Conservation (phyloP, 1,140 invertebrate species). For the Glossosoma conforme region DNA sequence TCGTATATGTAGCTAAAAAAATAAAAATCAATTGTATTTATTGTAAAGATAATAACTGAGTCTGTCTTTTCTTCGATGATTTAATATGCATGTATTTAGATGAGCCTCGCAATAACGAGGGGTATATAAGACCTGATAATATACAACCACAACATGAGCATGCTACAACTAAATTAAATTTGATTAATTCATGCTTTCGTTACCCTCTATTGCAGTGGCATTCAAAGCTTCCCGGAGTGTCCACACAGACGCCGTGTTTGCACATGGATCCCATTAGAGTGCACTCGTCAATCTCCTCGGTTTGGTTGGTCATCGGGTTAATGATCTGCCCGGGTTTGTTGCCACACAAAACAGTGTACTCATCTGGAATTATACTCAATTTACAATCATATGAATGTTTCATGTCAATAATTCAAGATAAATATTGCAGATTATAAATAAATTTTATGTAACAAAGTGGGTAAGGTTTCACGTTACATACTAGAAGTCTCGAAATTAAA, state of each 20-base stretch:
- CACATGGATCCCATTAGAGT: slow-evolving; percentile 78
- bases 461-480: no score
- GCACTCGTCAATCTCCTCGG: slow-evolving; percentile 77
- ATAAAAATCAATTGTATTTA: not conserved
- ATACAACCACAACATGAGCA: no score
- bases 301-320: slow-evolving; percentile 72
- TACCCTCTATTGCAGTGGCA: slow-evolving; percentile 70
- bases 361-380: slow-evolving; percentile 48
- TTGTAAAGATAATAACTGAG: no score
- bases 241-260: slow-evolving; percentile 76
- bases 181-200: slow-evolving; percentile 2
- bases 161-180: no score
- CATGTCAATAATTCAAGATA: no score
- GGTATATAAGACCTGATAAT: no score
- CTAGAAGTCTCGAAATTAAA: no score
- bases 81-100: slow-evolving; percentile 5
- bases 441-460: no score
- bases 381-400: no score
- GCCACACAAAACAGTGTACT: slow-evolving; percentile 59
- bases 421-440: no score
- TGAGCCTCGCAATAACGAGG: no score
- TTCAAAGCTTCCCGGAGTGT: slow-evolving; percentile 79
- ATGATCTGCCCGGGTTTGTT: slow-evolving; percentile 63
- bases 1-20: slow-evolving; percentile 66
- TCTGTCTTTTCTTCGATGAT: no score